Base-by-base conservation (phyloP, 1,140 invertebrate genomes). In the Pentalonia nigronervosa region DNA sequence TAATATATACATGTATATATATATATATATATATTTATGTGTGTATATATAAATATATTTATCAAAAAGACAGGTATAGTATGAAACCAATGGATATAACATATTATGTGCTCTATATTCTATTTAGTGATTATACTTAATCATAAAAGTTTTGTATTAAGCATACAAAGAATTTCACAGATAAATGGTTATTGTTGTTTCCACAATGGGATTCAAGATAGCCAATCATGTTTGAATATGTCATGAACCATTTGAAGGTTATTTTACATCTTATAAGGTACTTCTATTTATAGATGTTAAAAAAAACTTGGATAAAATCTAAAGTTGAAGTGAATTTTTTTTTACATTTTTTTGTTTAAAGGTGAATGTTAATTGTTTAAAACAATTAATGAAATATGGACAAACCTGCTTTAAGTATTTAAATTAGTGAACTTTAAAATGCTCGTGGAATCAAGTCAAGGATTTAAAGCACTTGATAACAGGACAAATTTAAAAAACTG, bases 71-170 rank as follows among this genome's bases (percentile, higher is more conserved):
- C 81, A 93, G 91, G 91, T 93, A 93, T 45, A 93, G 91, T 93
- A 93, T 93, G 53, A 93, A 93, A 17, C 30, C 36, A 53, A 93
- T 47, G 50, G 56, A 47, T 47, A 93, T 93, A 86, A 36, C 9
- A 84, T 84, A 56, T 48, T 86, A 93, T 86, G 48, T 53, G 41
- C 76, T 93, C 91, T 86, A 93, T 93, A 53, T 56, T 93, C 91
- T 86, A 93, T 93, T 84, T 86, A 56, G 91, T 93, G 81, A 93
- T 86, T 53, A 53, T 93, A 86, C 91, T 86, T 93, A 86, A 93
- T 83, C 50, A 53, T 93, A 56, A 56, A 86, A 86, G 91, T 93
- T 86, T 92, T 93, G 81, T 93, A 93, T 53, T 60, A 86, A 93
- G 34, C 48, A 36, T 45, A 30, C 50, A 86, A 50, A 86, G 91